Percentiles rank a stretch among this genome's conserved stretches.
These are phyloP conservation scores for Notechis scutatus DNA, from an alignment of 2,113 vertebrate genomes.

Conservation along the genomic window DNA sequence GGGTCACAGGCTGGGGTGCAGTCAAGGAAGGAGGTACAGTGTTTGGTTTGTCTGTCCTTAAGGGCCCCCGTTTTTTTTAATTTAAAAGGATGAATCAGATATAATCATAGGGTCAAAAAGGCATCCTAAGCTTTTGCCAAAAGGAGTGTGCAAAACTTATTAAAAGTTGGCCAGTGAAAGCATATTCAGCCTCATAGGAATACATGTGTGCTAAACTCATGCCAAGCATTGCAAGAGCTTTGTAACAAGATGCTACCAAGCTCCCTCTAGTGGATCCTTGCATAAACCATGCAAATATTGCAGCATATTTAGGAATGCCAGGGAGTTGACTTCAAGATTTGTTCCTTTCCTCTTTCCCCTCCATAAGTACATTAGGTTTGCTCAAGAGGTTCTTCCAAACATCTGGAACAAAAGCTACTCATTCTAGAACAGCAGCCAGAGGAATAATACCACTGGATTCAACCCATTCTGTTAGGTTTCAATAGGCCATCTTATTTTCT, in stretches of 20 bases:
- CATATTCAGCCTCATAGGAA: neutral
- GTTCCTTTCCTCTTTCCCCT: neutral
- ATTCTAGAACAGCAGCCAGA: neutral
- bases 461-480: neutral
- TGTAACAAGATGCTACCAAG: neutral
- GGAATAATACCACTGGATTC: neutral
- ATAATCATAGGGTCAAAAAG: neutral
- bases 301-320: neutral
- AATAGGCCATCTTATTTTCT: neutral
- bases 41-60: constrained; percentile 27
- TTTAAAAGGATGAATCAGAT: neutral
- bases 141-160: neutral
- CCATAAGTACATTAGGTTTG: neutral
- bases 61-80: neutral
- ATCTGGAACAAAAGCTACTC: neutral
- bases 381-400: neutral
- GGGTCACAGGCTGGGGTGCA: constrained; percentile 93
- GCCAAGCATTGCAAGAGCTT: neutral
- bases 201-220: neutral
- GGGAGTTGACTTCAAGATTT: neutral
- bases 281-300: neutral
- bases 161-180: neutral
- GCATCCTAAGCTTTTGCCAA: neutral
- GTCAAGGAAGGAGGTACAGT: constrained; percentile 77
- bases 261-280: constrained; percentile 18